These are phyloP conservation scores for Peromyscus maniculatus DNA, from an alignment of 2,113 vertebrate genomes.

Conservation along the genomic window DNA sequence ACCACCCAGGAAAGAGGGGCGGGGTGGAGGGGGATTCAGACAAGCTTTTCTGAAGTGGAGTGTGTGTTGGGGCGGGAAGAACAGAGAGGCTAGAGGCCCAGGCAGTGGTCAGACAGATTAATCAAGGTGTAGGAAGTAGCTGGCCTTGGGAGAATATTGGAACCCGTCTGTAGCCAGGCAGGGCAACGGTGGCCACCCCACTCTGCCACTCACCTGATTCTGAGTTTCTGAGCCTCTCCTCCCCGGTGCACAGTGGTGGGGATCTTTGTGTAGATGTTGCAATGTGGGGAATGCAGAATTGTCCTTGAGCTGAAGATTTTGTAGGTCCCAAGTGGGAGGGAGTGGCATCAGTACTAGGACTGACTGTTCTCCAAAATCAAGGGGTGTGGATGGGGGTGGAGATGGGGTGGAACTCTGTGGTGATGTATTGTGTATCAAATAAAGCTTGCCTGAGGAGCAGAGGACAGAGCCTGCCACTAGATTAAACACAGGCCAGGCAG, in stretches of 20 bases:
- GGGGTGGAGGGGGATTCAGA: background rate
- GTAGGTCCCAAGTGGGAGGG: slow-evolving; percentile 45
- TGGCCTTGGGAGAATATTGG: no score
- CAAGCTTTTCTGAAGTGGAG: background rate
- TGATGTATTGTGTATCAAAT: no score
- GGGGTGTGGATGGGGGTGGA: background rate
- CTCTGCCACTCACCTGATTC: slow-evolving; percentile 32
- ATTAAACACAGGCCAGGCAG: no score
- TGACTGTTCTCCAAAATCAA: background rate
- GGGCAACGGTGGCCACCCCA: no score
- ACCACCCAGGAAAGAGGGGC: background rate
- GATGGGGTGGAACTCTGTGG: background rate
- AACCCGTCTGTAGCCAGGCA: background rate
- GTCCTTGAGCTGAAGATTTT: background rate
- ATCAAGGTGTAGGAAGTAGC: accelerated
- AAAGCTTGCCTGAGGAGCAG: no score
- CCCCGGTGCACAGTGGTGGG: background rate
- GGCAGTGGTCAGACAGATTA: background rate
- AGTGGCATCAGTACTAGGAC: background rate
- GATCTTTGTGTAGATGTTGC: no score
- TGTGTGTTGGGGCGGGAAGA: background rate
- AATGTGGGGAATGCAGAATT: background rate
- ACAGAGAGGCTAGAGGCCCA: background rate
- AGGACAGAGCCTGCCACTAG: no score
- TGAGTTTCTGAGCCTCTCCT: background rate